phyloP scores from a whole-genome alignment of 2,888 invertebrate species.

The Cataglyphis livida region DNA sequence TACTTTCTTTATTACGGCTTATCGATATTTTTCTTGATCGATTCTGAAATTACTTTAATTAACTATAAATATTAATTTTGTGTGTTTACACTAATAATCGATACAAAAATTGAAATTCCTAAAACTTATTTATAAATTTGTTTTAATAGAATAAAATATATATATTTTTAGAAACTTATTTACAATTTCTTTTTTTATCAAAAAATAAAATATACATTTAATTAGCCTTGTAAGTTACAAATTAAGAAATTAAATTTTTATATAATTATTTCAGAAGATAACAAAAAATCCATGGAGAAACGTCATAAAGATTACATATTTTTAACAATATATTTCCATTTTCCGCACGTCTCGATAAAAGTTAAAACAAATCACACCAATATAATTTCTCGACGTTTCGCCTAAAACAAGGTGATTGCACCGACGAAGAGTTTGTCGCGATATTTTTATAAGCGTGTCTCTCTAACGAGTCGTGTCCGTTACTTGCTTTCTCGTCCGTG shows the following conservation, averaged over 20 bases:
- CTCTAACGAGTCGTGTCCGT: slow-evolving; percentile 41
- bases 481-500: slow-evolving; percentile 54
- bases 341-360: neutral
- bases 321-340: slow-evolving; percentile 4
- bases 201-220: neutral
- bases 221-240: neutral
- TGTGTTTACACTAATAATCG: neutral
- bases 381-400: slow-evolving; percentile 24
- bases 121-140: neutral
- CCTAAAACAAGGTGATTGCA: slow-evolving; percentile 3
- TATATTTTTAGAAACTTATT: neutral
- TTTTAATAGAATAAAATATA: no score
- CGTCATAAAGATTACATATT: neutral
- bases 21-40: neutral
- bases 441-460: slow-evolving; percentile 62
- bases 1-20: slow-evolving; percentile 4
- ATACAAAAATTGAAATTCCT: neutral
- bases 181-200: neutral
- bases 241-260: neutral
- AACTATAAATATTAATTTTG: neutral
- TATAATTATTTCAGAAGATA: neutral
- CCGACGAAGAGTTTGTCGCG: slow-evolving; percentile 58
- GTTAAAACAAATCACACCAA: neutral
- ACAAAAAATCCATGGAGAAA: neutral
- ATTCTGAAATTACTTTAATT: neutral